phyloP scores from a whole-genome alignment of 1,140 invertebrate genomes.

The Drosophila takahashii region DNA sequence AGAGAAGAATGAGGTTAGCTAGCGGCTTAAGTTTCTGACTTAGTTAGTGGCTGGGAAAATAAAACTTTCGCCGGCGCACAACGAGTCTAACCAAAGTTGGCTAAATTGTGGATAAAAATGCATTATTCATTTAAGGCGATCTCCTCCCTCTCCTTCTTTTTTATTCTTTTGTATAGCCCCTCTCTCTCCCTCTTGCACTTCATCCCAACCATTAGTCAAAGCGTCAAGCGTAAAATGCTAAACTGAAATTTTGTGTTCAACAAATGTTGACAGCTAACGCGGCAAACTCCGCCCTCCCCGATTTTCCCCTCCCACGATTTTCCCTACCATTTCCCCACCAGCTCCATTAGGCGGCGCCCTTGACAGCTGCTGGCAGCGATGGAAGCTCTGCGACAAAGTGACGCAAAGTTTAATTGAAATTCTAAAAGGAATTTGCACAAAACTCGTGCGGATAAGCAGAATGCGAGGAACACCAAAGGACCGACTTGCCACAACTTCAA shows the following conservation, averaged over 20 bases:
- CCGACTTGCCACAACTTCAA: slow-evolving; percentile 53
- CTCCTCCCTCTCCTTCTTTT: neutral
- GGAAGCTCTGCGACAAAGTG: slow-evolving; percentile 68
- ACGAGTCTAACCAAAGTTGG: slow-evolving; percentile 41
- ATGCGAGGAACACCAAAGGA: slow-evolving; percentile 21
- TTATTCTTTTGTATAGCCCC: neutral
- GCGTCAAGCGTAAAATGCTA: slow-evolving; percentile 80
- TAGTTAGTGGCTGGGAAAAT: slow-evolving; percentile 44
- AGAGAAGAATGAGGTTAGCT: neutral
- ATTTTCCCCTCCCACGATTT: neutral
- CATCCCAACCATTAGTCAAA: slow-evolving; percentile 65
- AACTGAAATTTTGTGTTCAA: slow-evolving; percentile 80
- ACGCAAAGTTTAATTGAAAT: slow-evolving; percentile 80
- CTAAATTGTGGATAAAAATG: slow-evolving; percentile 77
- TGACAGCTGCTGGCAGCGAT: slow-evolving; percentile 67
- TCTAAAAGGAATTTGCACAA: slow-evolving; percentile 62
- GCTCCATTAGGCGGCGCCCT: slow-evolving; percentile 61
- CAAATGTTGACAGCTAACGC: slow-evolving; percentile 74
- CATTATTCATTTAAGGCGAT: slow-evolving; percentile 68
- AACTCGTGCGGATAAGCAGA: slow-evolving; percentile 37
- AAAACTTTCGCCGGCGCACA: slow-evolving; percentile 50
- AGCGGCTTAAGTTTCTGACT: slow-evolving; percentile 44
- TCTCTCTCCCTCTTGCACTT: neutral
- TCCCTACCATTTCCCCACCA: neutral
- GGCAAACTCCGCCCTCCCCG: slow-evolving; percentile 27